Evolutionary conservation across 53 echinoderm and acorn worm genomes (phyloP), one percentile per base, ranked within the genome.

Genomic region (Holothuria leucospilota): DNA sequence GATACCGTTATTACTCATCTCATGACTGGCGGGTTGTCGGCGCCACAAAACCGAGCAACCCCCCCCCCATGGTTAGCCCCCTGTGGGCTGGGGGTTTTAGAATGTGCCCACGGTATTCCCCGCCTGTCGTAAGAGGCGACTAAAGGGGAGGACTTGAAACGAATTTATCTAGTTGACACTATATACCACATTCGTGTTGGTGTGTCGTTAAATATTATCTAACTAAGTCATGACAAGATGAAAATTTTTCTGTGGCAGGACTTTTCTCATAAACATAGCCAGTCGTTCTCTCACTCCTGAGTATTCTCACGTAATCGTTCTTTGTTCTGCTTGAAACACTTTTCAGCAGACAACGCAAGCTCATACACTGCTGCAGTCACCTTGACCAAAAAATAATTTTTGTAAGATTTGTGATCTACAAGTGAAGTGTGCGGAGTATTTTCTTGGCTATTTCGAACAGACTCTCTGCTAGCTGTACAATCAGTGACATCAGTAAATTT

Each of bases 301-400:
- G 29, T 13, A 39, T 27, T 24, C 71, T n/a, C n/a, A 38, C 30
- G 10, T 2, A 71, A 13, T 2, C 40, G 6, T 71, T 71, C 41
- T 71, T 71, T 71, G 41, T 13, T 71, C 21, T 38, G 8, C 71
- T 71, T 71, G 29, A 71, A 71, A 71, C 41, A 38, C 39, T 71
- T 29, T 38, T 71, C 71, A 39, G 71, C 25, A 71, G 39, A 71
- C 39, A 71, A 71, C 30, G 39, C 11, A 71, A 71, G 39, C 8
- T 71, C 71, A 34, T 71, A 71, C 6, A 71, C 71, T 38, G 71
- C 8, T 71, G 71, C 2, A 39, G 71, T 13, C 25, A 71, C 71
- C 16, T 71, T 38, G 9, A 42, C 42, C 39, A 71, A 42, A 71
- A 11, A 71, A 8, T 42, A 34, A 4, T 70, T 70, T 41, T 70